Evolutionary conservation across 2,888 invertebrate species (phyloP).

Genomic region (Drosophila kuntzei): DNA sequence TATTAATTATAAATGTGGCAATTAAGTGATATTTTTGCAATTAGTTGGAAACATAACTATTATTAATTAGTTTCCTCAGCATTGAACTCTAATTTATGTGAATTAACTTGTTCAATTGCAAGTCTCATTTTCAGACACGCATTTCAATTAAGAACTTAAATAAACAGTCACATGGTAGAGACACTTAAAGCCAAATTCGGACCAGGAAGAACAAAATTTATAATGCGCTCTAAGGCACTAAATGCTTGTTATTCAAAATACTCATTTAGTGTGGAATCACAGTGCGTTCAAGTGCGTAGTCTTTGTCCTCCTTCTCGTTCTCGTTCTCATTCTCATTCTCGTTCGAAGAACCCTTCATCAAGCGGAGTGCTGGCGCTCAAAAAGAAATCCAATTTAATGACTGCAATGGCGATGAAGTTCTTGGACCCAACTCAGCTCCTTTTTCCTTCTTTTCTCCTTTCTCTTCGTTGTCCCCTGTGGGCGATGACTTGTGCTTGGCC

Average conservation of each 20-base stretch:
- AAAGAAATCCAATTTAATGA: constrained; percentile 82
- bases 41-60: not conserved
- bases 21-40: not conserved
- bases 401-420: constrained; percentile 53
- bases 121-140: not conserved
- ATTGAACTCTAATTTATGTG: not conserved
- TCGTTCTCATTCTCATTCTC: not conserved
- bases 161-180: not conserved
- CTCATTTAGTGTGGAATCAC: constrained; percentile 41
- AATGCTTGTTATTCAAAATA: constrained; percentile 69
- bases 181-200: constrained; percentile 14
- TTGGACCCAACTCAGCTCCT: constrained; percentile 64
- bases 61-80: not conserved
- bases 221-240: constrained; percentile 35
- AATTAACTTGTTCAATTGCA: constrained; percentile 5
- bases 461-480: constrained; percentile 16
- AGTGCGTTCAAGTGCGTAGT: constrained; percentile 52
- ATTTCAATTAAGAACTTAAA: not conserved
- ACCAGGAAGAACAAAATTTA: constrained; percentile 13
- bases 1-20: constrained; percentile 12
- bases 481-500: constrained; percentile 72
- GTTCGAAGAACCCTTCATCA: constrained; percentile 54
- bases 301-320: not conserved
- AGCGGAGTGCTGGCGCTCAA: constrained; percentile 37
- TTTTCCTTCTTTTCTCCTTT: constrained; percentile 1